phyloP scores from a whole-genome alignment of 2,888 invertebrate genomes.

The Pseudococcus jackbeardsleyi region DNA sequence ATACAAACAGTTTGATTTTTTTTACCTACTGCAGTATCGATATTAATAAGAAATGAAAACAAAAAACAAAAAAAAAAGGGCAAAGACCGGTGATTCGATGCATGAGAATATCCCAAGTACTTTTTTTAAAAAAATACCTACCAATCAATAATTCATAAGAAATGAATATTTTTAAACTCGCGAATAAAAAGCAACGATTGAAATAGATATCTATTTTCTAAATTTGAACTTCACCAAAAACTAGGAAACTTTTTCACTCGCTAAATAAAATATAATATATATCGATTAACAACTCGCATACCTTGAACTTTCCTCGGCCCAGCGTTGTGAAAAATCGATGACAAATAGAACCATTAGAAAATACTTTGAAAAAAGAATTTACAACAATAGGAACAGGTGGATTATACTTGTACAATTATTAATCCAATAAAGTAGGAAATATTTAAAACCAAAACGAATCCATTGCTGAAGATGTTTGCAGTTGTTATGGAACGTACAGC shows the following conservation, averaged over 20 bases:
- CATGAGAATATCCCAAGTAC: too few species aligned
- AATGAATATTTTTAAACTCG: too few species aligned
- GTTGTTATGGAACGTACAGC: constrained; percentile 55
- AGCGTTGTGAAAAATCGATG: constrained; percentile 20
- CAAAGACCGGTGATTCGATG: too few species aligned
- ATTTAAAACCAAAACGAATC: constrained; percentile 56
- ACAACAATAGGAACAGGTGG: constrained; percentile 22
- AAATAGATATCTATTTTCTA: too few species aligned
- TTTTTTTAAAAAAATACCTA: too few species aligned
- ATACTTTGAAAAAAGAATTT: background rate
- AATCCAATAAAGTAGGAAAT: constrained; percentile 26
- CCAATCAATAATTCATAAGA: too few species aligned
- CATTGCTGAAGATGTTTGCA: constrained; percentile 46
- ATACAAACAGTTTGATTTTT: background rate
- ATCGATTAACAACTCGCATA: constrained; percentile 39
- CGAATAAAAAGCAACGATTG: too few species aligned
- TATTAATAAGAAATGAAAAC: background rate
- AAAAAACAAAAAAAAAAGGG: too few species aligned
- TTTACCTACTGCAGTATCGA: background rate
- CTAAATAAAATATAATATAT: constrained; percentile 28
- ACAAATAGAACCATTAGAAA: background rate
- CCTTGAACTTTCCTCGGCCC: constrained; percentile 32
- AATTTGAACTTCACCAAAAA: too few species aligned
- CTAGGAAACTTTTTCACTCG: background rate
- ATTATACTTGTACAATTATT: constrained; percentile 4